Conservation (phyloP, 2,888 invertebrate species). For the Terebella lapidaria region DNA sequence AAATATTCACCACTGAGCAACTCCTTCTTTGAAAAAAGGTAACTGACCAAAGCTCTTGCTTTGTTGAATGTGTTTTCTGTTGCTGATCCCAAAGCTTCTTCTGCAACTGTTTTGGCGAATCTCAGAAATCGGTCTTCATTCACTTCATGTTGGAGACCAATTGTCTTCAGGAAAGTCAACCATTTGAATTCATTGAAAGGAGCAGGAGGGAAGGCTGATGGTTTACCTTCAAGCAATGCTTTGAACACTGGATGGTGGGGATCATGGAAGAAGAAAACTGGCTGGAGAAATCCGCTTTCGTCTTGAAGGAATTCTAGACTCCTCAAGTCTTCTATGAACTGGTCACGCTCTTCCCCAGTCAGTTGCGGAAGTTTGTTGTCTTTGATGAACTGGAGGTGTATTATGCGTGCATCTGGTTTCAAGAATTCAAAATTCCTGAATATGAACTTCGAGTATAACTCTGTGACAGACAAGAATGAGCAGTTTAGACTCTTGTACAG, state of each 20-base stretch:
- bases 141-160: constrained; percentile 23
- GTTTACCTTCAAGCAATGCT: constrained; percentile 14
- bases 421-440: constrained; percentile 26
- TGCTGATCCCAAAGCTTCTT: constrained; percentile 16
- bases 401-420: constrained; percentile 14
- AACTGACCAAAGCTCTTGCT: constrained; percentile 22
- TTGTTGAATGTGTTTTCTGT: constrained; percentile 23
- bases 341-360: constrained; percentile 16
- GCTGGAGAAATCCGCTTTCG: constrained; percentile 13
- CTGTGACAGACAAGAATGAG: constrained; percentile 14
- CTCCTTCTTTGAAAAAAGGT: constrained; percentile 24
- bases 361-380: constrained; percentile 24
- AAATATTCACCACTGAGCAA: constrained; percentile 16
- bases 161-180: constrained; percentile 25
- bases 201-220: constrained; percentile 23
- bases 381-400: constrained; percentile 25
- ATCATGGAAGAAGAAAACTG: constrained; percentile 23
- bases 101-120: constrained; percentile 24
- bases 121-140: constrained; percentile 20
- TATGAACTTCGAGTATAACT: constrained; percentile 25
- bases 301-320: constrained; percentile 22
- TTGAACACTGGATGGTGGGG: constrained; percentile 27
- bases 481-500: constrained; percentile 26
- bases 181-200: constrained; percentile 27
- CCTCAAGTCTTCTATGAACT: constrained; percentile 15